Evolutionary conservation across 2,113 vertebrate species (phyloP).

Genomic region (Melanotaenia duboulayi): DNA sequence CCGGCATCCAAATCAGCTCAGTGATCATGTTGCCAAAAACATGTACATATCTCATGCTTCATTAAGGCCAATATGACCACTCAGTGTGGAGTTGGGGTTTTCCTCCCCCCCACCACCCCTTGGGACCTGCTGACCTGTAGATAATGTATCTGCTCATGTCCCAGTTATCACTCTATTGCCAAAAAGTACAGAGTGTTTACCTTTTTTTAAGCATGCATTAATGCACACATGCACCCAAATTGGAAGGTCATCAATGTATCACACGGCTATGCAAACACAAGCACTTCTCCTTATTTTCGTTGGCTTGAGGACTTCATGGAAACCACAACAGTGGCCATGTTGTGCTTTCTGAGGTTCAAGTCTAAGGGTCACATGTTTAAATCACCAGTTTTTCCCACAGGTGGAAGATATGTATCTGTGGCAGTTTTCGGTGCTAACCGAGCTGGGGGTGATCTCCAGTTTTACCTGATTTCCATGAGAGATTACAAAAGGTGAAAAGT

Average conservation of each 20-base stretch:
- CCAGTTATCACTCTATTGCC: conserved; percentile 37
- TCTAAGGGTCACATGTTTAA: conserved; percentile 48
- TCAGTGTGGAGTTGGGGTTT: neutral
- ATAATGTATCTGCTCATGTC: conserved; percentile 43
- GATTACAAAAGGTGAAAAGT: neutral
- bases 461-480: neutral
- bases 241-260: conserved; percentile 21
- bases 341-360: conserved; percentile 33
- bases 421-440: conserved; percentile 8
- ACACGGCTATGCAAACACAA: conserved; percentile 25
- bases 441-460: neutral
- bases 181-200: conserved; percentile 2
- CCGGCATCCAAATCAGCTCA: conserved; percentile 29
- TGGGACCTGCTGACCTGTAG: conserved; percentile 57
- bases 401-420: conserved; percentile 1
- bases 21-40: conserved; percentile 18
- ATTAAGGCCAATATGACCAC: conserved; percentile 19
- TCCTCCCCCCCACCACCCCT: conserved; percentile 21
- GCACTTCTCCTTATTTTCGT: conserved; percentile 27
- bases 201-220: conserved; percentile 20
- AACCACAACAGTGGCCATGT: conserved; percentile 43
- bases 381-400: conserved; percentile 20
- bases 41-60: conserved; percentile 30
- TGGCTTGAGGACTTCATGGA: conserved; percentile 26
- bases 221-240: neutral